Conservation (phyloP, 2,797 vertebrate species). For the Botia kubotai region DNA sequence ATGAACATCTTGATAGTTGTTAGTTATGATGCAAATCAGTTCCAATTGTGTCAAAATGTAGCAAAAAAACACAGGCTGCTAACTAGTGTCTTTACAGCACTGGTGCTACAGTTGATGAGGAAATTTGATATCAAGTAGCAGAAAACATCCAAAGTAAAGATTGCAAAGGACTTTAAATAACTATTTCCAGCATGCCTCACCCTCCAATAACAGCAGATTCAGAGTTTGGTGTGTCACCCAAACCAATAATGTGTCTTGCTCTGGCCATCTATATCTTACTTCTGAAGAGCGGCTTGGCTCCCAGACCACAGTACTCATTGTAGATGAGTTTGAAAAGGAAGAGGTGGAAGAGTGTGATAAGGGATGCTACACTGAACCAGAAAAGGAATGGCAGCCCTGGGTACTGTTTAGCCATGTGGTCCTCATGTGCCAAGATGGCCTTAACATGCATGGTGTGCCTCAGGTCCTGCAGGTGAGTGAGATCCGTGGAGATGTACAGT, state of each 20-base stretch:
- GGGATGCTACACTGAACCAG: conserved; percentile 98
- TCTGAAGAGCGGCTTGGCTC: conserved; percentile 96
- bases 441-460: conserved; percentile 95
- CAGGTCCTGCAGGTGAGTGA: conserved; percentile 92
- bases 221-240: conserved; percentile 26
- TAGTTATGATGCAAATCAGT: conserved; percentile 37
- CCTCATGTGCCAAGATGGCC: conserved; percentile 94
- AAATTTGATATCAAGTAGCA: neutral
- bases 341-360: conserved; percentile 96
- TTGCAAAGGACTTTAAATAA: too few species aligned
- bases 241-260: conserved; percentile 28
- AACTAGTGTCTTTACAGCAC: conserved; percentile 31
- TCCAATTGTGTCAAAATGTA: conserved; percentile 30
- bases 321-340: conserved; percentile 99
- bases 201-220: conserved; percentile 34
- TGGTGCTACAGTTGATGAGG: conserved; percentile 53
- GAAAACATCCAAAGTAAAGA: conserved; percentile 26
- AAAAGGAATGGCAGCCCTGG: conserved; percentile 95
- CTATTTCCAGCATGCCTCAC: too few species aligned
- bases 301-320: conserved; percentile 97
- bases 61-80: neutral
- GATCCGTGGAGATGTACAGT: conserved; percentile 94
- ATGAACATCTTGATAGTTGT: conserved; percentile 23
- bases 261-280: conserved; percentile 88
- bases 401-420: conserved; percentile 98